These are phyloP conservation scores for Ochropacha duplaris DNA, from an alignment of 2,888 invertebrate genomes.

Conservation along the genomic window DNA sequence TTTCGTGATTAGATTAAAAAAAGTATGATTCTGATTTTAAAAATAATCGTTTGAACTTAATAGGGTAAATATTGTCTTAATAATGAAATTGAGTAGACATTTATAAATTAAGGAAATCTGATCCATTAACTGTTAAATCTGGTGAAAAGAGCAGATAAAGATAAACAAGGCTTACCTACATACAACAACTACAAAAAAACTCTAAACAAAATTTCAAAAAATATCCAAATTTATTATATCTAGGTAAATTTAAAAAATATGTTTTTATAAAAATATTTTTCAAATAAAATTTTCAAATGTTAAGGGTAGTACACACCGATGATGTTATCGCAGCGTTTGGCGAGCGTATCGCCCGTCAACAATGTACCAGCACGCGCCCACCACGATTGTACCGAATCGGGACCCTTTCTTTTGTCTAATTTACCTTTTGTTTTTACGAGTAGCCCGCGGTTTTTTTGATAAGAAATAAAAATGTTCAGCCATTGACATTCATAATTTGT, in stretches of 20 bases:
- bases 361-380: conserved; percentile 54
- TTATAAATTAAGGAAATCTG: background rate
- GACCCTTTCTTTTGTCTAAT: conserved; percentile 53
- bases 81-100: background rate
- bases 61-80: background rate
- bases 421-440: conserved; percentile 44
- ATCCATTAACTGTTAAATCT: conserved; percentile 4
- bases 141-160: too few relatives aligned
- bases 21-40: conserved; percentile 46
- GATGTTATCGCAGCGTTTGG: conserved; percentile 42
- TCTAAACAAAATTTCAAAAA: background rate
- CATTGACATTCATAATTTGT: background rate
- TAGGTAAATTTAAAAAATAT: conserved; percentile 5
- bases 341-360: conserved; percentile 30
- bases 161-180: too few relatives aligned
- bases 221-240: conserved; percentile 4
- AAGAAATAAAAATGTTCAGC: conserved; percentile 25
- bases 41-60: conserved; percentile 31
- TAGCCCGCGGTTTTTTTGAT: conserved; percentile 34
- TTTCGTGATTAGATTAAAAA: conserved; percentile 65
- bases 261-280: conserved; percentile 13
- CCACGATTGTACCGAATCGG: conserved; percentile 36
- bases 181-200: background rate
- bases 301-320: conserved; percentile 41
- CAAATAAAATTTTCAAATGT: conserved; percentile 21